Evolutionary conservation across 92 coral and sea anemone genomes (phyloP).

Genomic region (Heteractis magnifica): DNA sequence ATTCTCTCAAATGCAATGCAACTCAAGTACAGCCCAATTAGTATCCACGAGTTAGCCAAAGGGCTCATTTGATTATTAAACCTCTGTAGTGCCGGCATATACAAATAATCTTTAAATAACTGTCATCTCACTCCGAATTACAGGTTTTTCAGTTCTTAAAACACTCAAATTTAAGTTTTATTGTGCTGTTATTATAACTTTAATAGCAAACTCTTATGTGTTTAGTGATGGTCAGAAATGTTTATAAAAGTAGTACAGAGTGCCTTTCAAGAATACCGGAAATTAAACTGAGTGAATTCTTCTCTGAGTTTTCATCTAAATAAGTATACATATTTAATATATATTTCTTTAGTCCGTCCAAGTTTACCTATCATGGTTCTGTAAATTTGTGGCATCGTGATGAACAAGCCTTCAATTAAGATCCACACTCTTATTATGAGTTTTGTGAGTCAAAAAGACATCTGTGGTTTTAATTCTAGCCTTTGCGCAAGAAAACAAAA

Average conservation of each 20-base stretch:
- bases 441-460: background rate
- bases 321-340: too few species aligned
- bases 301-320: too few species aligned
- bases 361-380: too few species aligned
- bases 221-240: background rate
- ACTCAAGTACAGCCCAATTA: too few species aligned
- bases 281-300: background rate
- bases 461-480: background rate
- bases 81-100: background rate
- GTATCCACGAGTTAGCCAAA: too few species aligned
- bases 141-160: background rate
- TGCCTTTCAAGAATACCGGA: conserved; percentile 9
- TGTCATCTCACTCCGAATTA: background rate
- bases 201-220: background rate
- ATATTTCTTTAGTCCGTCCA: too few species aligned
- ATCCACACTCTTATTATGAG: too few species aligned
- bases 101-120: background rate
- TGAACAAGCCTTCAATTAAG: too few species aligned
- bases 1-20: too few species aligned
- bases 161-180: background rate
- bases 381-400: too few species aligned
- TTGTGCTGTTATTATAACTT: background rate
- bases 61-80: too few species aligned
- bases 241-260: background rate
- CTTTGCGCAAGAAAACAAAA: background rate